Evolutionary conservation across 1,140 invertebrate species (phyloP), one percentile per base, ranked within the genome.

Genomic region (Popillia japonica): DNA sequence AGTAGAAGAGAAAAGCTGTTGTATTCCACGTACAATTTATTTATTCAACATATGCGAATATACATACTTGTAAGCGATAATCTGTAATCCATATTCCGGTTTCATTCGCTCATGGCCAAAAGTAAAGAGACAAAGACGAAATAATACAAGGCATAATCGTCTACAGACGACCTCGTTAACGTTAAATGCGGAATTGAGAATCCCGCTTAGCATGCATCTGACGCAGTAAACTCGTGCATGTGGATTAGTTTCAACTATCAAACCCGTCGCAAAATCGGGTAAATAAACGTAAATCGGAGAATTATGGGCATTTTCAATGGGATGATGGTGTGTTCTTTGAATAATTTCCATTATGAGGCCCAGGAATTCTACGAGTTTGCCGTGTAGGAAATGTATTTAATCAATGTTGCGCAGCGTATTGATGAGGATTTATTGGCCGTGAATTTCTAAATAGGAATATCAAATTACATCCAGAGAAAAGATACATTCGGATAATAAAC

Each of bases 281-380:
- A 34, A 68, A 68, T 27, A 68, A 34, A 68, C 61, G 61, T 68
- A 68, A 68, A 68, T 68, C 61, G 7, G 61, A 68, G 61, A 68
- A 68, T 68, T 68, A 68, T 68, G 61, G 61, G 3, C 22, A 22
- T 68, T 68, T 68, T 68, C 61, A 22, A 22, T 8, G 14, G 17
- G 20, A 22, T 11, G 20, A 68, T 20, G 61, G 22, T 34, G 61
- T 34, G 61, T 68, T 68, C 27, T 68, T 68, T 68, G 61, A 68
- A 68, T 22, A 22, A 23, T 68, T 68, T 68, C 61, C 48, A 55
- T 55, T 14, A 55, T 55, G 48, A 55, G 17, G 17, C 17, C n/a
- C 48, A 17, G 17, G 14, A 55, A 17, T 55, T 17, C 14, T 55
- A 55, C 48, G 48, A 55, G 48, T 55, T 17, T 17, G 17, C n/a